Evolutionary conservation across 2,888 invertebrate genomes (phyloP), one percentile per base, ranked within the genome.

Genomic region (Cynaeus angustus): DNA sequence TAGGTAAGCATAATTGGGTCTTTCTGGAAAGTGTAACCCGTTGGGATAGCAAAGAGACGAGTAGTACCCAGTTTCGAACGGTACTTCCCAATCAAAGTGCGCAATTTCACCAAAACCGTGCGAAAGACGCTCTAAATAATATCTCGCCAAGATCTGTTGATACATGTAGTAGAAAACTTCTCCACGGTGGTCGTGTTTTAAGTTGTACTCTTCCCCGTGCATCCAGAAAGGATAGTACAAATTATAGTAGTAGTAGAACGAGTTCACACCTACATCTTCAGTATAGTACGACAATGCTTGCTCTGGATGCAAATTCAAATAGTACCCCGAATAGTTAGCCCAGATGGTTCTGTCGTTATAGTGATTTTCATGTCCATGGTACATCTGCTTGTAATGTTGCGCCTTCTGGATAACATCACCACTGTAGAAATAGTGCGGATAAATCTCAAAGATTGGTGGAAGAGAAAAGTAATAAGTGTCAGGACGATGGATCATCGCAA

Each of bases 111-210:
- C 89, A 56, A 91, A 86, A 69, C 89, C 90, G 79, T 91, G 89
- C 6, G 91, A 90, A 64, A 93, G 85, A 82, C 94, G 90, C 82
- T 94, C 93, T 85, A 93, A 86, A 80, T 93, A 91, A 84, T 93
- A 94, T 74, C 91, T 90, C 72, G 91, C 88, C 72, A 93, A 77
- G n/a, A 93, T 77, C 83, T 93, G 91, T 79, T 91, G 91, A 78
- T 92, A 89, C 70, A 88, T 82, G 82, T 87, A 90, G 82, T 91
- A 89, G 84, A 88, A 91, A 67, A 86, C 83, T 83, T 91, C 91
- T 59, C 92, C 92, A 76, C 91, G 90, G 70, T 86, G 87, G 77
- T 89, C 89, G 75, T 89, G 87, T 38, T 85, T 80, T 28, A 77
- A 14, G n/a, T 73, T 64, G 74, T 87, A 87, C 53, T 87, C 86